Evolutionary conservation across 2,113 vertebrate genomes (phyloP), one percentile per base, ranked within the genome.

Genomic region (Paramormyrops kingsleyae): DNA sequence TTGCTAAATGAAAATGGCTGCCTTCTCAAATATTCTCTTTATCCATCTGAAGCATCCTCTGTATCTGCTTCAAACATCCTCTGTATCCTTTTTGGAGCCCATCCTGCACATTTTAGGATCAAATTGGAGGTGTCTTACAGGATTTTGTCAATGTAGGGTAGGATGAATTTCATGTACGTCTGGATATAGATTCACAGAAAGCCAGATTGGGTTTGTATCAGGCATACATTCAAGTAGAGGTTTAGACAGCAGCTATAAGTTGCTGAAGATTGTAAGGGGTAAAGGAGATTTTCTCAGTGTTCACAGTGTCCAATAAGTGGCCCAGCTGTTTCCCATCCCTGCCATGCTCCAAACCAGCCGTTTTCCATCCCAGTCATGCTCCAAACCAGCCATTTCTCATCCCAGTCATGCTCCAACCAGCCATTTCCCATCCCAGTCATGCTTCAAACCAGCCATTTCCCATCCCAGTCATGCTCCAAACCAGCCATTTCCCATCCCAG

Each of bases 241-340:
- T 42, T 10, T 87, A 39, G 12, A 12, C 2, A 35, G 86, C 24
- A 84, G 70, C 50, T 44, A 27, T 31, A 50, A 27, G 66, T 53
- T 90, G 90, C 87, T 88, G 77, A 89, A 89, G 87, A 90, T 24
- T 39, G 13, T 27, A 19, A 39, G 44, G 24, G 44, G 12, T 6
- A 39, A 10, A 39, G 88, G 12, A 12, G 50, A 83, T 91, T 84
- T 87, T 56, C 88, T 92, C 87, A 91, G 39, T 31, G 19, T 46
- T 53, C 91, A 90, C 89, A 70, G 62, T 70, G 62, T 31, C 89
- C 15, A 77, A 42, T 15, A 35, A 77, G 56, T 24, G 83, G 87
- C 83, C 89, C 62, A 89, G 31, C 87, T 66, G 66, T 85, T 90
- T 91, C 89, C 88, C 83, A 92, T 92, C 87, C 15, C 80, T 89